A percentile compares a stretch with the other conserved stretches of the same genome.
phyloP scores from a whole-genome alignment of 1,140 invertebrate genomes.

The Drosophila serrata region DNA sequence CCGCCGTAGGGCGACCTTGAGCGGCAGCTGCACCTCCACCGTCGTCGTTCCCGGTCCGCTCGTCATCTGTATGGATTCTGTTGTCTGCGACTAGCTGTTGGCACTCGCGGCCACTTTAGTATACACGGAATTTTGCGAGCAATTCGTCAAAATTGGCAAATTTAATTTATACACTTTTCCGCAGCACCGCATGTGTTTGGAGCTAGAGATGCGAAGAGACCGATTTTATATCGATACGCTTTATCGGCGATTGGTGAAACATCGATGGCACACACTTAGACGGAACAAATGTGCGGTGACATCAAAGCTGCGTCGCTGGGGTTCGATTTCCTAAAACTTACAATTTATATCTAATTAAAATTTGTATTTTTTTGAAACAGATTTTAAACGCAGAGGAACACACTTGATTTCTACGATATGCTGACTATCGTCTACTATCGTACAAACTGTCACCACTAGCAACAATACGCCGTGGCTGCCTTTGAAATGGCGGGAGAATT shows the following conservation, averaged over 20 bases:
- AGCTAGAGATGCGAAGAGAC: constrained; percentile 6
- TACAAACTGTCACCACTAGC: background rate
- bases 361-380: background rate
- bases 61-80: constrained; percentile 30
- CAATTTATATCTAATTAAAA: background rate
- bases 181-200: constrained; percentile 37
- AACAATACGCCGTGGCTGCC: background rate
- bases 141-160: constrained; percentile 8
- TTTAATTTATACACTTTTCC: constrained; percentile 38
- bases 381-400: background rate
- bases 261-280: no score
- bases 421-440: background rate
- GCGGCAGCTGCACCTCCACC: constrained; percentile 58
- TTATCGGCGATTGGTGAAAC: background rate
- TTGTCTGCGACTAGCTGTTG: constrained; percentile 17
- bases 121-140: constrained; percentile 36
- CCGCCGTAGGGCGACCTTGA: constrained; percentile 87
- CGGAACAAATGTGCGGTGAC: no score
- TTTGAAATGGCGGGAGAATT: constrained; percentile 1
- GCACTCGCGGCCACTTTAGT: constrained; percentile 28
- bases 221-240: background rate
- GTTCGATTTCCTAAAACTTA: background rate
- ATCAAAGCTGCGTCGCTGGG: background rate
- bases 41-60: constrained; percentile 19
- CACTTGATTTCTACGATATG: background rate